Evolutionary conservation across 2,113 vertebrate species (phyloP).

Genomic region (Callaeas wilsoni): DNA sequence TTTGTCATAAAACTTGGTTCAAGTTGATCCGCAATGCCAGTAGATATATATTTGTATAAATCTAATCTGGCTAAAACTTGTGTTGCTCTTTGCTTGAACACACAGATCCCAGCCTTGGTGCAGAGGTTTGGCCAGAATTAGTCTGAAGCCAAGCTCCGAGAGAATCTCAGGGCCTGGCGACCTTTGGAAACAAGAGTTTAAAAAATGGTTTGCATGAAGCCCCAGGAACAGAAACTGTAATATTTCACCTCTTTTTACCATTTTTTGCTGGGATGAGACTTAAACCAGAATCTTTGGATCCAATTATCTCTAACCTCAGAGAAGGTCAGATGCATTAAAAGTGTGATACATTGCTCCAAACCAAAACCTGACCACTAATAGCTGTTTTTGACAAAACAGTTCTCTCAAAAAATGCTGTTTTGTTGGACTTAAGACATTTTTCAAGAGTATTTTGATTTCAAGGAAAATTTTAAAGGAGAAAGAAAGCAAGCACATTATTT

Average conservation of each 20-base stretch:
- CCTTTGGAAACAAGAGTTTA: neutral
- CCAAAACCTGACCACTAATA: conserved; percentile 24
- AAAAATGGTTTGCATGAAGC: neutral
- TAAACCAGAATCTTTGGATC: neutral
- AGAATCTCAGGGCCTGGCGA: neutral
- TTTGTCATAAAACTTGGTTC: neutral
- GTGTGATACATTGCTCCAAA: neutral
- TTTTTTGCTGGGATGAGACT: neutral
- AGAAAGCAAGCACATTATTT: neutral
- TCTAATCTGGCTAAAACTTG: neutral
- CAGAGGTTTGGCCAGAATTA: neutral
- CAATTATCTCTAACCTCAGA: neutral
- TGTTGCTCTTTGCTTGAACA: neutral
- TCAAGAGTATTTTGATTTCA: conserved; percentile 16
- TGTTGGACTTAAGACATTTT: neutral
- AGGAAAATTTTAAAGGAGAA: conserved; percentile 17
- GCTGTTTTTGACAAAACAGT: neutral
- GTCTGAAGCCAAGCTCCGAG: neutral
- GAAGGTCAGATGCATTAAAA: neutral
- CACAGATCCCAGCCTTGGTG: neutral
- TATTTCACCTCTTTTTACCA: neutral
- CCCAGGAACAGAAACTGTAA: neutral
- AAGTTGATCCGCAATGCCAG: neutral
- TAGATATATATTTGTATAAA: neutral
- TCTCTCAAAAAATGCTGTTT: neutral